These are phyloP conservation scores for Tolmerus cingulatus DNA, from an alignment of 2,888 invertebrate genomes.

Conservation along the genomic window DNA sequence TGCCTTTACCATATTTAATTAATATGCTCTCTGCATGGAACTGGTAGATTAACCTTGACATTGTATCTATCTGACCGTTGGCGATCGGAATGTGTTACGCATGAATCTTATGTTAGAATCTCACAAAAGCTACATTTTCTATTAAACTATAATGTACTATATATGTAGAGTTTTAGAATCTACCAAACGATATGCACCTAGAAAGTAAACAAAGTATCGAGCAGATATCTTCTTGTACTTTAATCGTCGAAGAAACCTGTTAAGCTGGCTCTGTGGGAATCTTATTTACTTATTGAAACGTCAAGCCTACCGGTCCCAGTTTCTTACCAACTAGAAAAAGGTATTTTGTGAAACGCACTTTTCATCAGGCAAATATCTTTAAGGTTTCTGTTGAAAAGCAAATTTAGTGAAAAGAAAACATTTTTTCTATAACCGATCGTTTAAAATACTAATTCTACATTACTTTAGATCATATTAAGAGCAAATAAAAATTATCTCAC, in stretches of 20 bases:
- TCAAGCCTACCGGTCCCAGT: background rate
- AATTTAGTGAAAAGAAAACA: background rate
- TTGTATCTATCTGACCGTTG: background rate
- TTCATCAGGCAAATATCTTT: background rate
- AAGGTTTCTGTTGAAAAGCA: background rate
- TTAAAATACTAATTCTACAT: background rate
- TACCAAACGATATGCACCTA: background rate
- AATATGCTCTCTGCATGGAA: background rate
- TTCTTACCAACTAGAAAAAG: background rate
- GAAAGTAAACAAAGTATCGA: background rate
- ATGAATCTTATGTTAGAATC: background rate
- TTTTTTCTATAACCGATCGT: background rate
- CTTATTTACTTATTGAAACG: background rate
- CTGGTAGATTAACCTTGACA: constrained; percentile 30
- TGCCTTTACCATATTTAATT: constrained; percentile 31
- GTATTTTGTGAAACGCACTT: background rate
- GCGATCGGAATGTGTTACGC: background rate
- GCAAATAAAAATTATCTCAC: background rate
- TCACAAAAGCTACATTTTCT: background rate
- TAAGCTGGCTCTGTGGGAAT: background rate
- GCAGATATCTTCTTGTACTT: background rate
- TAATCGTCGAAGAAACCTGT: background rate
- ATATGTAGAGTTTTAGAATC: background rate
- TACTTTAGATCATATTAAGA: background rate
- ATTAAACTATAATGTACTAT: background rate